Base-by-base conservation (phyloP, 2,888 invertebrate genomes). In the Erebia epiphron region DNA sequence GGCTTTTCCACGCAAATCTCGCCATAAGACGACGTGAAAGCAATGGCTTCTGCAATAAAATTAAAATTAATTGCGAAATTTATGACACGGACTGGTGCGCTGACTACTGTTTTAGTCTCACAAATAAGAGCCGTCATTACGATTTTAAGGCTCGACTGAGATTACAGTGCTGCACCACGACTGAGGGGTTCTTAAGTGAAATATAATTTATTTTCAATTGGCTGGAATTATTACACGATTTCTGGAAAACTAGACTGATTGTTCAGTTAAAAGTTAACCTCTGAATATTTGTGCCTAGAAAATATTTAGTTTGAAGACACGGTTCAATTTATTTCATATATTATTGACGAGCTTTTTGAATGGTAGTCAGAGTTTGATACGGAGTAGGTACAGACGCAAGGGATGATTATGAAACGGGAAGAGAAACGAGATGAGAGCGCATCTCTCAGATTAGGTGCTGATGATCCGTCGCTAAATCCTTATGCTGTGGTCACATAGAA, bases 11-110 rank as follows among this genome's bases (percentile, higher is more conserved):
- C 86, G 86, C 89, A 90, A 90, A 91, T 90, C 87, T 86, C 82
- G 79, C 81, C 83, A 84, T 89, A 90, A 90, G 89, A 81, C 89
- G 89, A 90, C 87, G 82, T 83, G 83, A 86, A 84, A 89, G 86
- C 86, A 86, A 86, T 85, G 84, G 84, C 80, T 82, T 80, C 83
- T 86, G 86, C 87, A 86, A 87, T 91, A 89, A 91, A 75, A 73
- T 74, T 75, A 74, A 75, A 90, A 90, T 90, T 90, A 90, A 89
- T 91, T 90, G 87, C 88, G 80, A 83, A 86, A 90, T 90, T 90
- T 89, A 91, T 89, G 80, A 84, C 85, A 79, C 74, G 79, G 60
- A 2, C 60, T 16, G 80, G 76, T 75, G 79, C 78, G 78, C 82
- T 83, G 82, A 82, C 78, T 78, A 77, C 81, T 80, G 82, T 81